phyloP scores from a whole-genome alignment of 2,797 vertebrate genomes.

The Bradypodion ventrale region DNA sequence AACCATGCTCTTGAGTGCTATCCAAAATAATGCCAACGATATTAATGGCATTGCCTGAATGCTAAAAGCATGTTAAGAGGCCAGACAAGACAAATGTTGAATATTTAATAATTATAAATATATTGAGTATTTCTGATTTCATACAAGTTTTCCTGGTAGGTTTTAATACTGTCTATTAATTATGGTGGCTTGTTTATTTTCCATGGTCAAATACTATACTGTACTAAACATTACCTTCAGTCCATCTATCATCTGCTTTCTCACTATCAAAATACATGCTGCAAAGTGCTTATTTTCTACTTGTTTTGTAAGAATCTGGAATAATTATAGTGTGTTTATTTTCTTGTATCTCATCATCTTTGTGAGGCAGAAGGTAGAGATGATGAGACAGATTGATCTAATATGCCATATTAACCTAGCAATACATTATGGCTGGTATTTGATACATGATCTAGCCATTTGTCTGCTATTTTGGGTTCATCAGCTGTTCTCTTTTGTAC shows the following conservation, averaged over 20 bases:
- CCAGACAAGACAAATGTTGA: neutral
- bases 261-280: neutral
- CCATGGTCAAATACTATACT: neutral
- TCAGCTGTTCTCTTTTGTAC: neutral
- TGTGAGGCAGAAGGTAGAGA: no score
- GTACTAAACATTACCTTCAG: neutral
- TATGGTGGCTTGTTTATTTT: neutral
- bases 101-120: neutral
- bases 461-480: neutral
- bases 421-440: neutral
- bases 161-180: constrained; percentile 3
- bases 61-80: neutral
- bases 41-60: neutral
- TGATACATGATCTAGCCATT: neutral
- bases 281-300: neutral
- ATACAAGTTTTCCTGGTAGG: neutral
- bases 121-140: neutral
- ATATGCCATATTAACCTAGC: neutral
- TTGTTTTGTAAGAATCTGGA: neutral
- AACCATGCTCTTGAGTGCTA: neutral
- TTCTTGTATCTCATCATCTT: no score
- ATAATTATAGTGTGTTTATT: neutral
- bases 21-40: neutral
- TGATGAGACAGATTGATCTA: neutral
- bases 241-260: constrained; percentile 13